These are phyloP conservation scores for Hemitrygon akajei DNA, from an alignment of 2,797 vertebrate genomes.

Conservation along the genomic window DNA sequence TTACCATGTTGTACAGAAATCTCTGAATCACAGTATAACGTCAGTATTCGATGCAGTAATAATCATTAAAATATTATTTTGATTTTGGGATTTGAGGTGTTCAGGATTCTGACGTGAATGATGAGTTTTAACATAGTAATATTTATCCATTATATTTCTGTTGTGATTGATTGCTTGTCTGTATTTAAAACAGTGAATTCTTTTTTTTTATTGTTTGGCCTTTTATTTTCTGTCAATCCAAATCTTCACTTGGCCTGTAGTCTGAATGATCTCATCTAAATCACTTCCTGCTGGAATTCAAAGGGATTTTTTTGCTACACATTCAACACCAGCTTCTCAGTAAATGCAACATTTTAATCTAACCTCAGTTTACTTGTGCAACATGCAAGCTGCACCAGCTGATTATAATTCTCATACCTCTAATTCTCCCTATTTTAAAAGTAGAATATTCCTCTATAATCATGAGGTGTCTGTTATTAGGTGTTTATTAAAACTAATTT, in stretches of 20 bases:
- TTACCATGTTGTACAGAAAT: background rate
- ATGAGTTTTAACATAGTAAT: background rate
- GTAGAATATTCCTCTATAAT: background rate
- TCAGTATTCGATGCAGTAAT: background rate
- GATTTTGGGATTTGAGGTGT: background rate
- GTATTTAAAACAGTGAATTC: background rate
- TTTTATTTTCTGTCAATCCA: background rate
- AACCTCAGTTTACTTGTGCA: background rate
- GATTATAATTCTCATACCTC: background rate
- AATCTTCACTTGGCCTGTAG: background rate
- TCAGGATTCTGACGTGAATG: background rate
- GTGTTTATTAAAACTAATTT: too few species aligned
- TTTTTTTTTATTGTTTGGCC: background rate
- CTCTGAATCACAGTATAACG: background rate
- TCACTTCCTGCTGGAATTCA: background rate
- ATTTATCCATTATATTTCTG: background rate
- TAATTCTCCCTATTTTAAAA: background rate
- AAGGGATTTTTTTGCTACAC: background rate
- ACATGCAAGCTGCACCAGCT: background rate
- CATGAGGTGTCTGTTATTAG: background rate
- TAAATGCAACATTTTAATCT: background rate
- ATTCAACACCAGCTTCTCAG: background rate
- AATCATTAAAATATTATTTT: background rate
- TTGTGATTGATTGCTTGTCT: background rate
- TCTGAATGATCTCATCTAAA: background rate